Base-by-base conservation (phyloP, 2,888 invertebrate species). In the Acleris laterana region DNA sequence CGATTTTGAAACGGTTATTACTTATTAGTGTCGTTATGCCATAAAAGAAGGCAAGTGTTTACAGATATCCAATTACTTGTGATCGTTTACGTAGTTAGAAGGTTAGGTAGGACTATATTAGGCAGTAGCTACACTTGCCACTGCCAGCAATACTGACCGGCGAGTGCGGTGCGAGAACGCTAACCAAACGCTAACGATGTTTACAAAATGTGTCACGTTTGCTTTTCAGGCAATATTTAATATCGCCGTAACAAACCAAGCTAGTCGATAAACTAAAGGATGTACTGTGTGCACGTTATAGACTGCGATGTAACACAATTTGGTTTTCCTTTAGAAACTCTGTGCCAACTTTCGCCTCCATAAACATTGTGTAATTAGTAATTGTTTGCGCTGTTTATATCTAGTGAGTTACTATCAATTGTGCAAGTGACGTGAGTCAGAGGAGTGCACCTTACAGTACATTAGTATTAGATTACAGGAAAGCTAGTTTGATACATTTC, bases 141-240 rank as follows among this genome's bases (percentile, higher is more conserved):
- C 20, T 64, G 42, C 42, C 50, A 60, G 56, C 56, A 65, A 49
- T 60, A 59, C 55, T 61, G 55, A 56, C 65, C 49, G 55, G 65
- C 50, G 20, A 60, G 56, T 42, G 52, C 20, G 52, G 50, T 48
- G 59, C 50, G 60, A 55, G 60, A 55, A 53, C 55, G 81, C 77
- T 82, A 83, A 84, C 78, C 71, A 82, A 80, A 77, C 77, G 70
- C 80, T 83, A 84, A 85, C 82, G 77, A 85, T 88, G 88, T 89
- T 89, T 89, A 88, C 87, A 77, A 82, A 79, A 87, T 85, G 81
- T 82, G 84, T 87, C 88, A 88, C 87, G 87, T 85, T 80, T 81
- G 78, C 74, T 77, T 75, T 66, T 78, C 75, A 73, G 79, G 73
- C 77, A 71, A 76, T 78, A 78, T 77, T 74, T 74, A 77, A 71